Percentiles rank a stretch among this genome's conserved stretches.
Conservation (phyloP, 2,888 invertebrate species). For the Pterostichus niger region DNA sequence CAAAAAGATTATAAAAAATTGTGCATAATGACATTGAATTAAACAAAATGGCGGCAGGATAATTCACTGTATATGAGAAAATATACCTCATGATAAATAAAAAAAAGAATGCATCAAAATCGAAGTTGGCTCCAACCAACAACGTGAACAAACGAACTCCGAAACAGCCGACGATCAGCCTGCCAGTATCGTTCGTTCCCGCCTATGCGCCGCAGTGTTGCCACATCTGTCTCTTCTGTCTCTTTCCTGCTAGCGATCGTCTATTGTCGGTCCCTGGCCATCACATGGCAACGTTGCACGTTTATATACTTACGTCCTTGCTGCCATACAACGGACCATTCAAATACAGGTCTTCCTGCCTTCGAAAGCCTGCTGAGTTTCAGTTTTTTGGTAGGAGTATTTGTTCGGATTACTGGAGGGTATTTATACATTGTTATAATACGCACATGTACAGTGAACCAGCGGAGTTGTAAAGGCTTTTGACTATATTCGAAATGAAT, state of each 20-base stretch:
- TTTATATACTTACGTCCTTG: conserved; percentile 70
- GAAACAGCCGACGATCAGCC: conserved; percentile 46
- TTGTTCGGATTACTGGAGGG: conserved; percentile 42
- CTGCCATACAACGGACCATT: conserved; percentile 68
- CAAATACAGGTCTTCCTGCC: not conserved
- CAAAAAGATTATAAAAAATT: no score
- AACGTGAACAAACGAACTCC: conserved; percentile 30
- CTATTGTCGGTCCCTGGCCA: conserved; percentile 2
- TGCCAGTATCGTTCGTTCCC: conserved; percentile 55
- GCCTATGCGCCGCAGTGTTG: conserved; percentile 46
- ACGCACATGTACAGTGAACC: conserved; percentile 60
- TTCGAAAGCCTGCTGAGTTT: not conserved
- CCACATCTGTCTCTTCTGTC: conserved; percentile 19
- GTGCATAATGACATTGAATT: no score
- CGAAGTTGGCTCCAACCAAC: conserved; percentile 8
- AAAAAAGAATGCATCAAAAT: conserved; percentile 9
- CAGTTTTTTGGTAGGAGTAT: not conserved
- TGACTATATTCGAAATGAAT: conserved; percentile 44
- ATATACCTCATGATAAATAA: no score
- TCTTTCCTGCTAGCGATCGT: not conserved
- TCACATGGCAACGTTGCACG: conserved; percentile 68
- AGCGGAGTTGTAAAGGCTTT: conserved; percentile 43
- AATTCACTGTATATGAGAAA: no score
- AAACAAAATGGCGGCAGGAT: no score
- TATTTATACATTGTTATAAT: conserved; percentile 67